Evolutionary conservation across 92 coral and sea anemone genomes (phyloP), one percentile per base, ranked within the genome.

Genomic region (Palythoa grandis): DNA sequence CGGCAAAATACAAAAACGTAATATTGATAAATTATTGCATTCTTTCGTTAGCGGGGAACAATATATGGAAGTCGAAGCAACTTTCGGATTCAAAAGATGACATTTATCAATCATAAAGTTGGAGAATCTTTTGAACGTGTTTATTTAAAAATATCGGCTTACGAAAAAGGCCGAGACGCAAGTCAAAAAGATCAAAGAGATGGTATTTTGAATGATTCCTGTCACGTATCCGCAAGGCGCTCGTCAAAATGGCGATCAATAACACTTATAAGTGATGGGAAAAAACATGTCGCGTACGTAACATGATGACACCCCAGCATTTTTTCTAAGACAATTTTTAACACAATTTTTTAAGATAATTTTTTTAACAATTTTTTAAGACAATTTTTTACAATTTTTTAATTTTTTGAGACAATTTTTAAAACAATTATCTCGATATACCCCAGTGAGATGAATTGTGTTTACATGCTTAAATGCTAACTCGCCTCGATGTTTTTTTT

Each of bases 161-260:
- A 23, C 22, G 19, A 5, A 10, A 22, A 4, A 19, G 11, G 47
- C 74, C 85, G n/a, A 52, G 57, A 20, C 37, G 85, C 43, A 66
- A 66, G 74, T 52, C 74, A 73, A 80, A 67, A 67, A 50, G 73
- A 79, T 79, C 74, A 66, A 80, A 80, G 85, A 47, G 70, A 22
- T 14, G 19, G 9, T 69, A 39, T 66, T 66, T 22, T 65, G 57
- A 80, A 80, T 40, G 69, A 13, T 20, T 2, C 61, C 47, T 35
- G 24, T 20, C 66, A 14, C 8, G 39, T 65, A 47, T 40, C 39
- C 60, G 47, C 48, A 61, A 67, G 85, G 74, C 74, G 48, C 70
- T 47, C 73, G 50, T 15, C 47, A 48, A 57, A 8, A 69, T 25
- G 29, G 69, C 23, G 47, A 61, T 14, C 74, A 47, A 48, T 7